Evolutionary conservation across 2,888 invertebrate genomes (phyloP), one percentile per base, ranked within the genome.

Genomic region (Apamea sordens): DNA sequence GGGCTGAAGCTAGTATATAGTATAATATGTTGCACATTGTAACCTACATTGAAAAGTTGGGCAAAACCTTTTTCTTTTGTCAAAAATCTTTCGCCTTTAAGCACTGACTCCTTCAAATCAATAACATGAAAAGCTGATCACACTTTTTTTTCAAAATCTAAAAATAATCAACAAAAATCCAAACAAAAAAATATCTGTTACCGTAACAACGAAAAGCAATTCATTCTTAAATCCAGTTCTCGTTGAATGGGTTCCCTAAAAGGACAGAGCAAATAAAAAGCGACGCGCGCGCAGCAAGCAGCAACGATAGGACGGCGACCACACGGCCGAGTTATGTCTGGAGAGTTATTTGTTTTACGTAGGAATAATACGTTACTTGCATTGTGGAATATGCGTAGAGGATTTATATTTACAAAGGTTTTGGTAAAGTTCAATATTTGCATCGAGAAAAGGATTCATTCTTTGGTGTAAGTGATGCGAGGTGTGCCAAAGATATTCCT

Each of bases 141-240:
- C 13, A 59, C 53, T 56, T 56, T 56, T 56, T 56, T 24, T 47
- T 32, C 56, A 18, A 77, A 61, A 84, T 76, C 69, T 18, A 79
- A 77, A 65, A 73, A 71, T 56, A 75, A 70, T 24, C 32, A 36
- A 83, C 24, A 74, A 75, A 79, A 50, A 77, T 56, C 5, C 32
- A 44, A 70, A 77, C 69, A 67, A 85, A 87, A 85, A 80, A 85
- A 86, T 65, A 84, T 80, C 82, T 69, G 85, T 86, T 89, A 86
- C 80, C 82, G 85, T 80, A 84, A 76, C 69, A 83, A 84, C 75
- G 76, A 85, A 85, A 85, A 86, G 83, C 79, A 41, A 83, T 85
- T 85, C 86, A 85, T 85, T 83, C 82, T 88, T 83, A 80, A 87
- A 89, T 90, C 91, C 91, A 86, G 92, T 90, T 90, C 84, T 82